A percentile compares a stretch with the other conserved stretches of the same genome.
Conservation (phyloP, 2,888 invertebrate species). For the Gastracanthus pulcherrimus region DNA sequence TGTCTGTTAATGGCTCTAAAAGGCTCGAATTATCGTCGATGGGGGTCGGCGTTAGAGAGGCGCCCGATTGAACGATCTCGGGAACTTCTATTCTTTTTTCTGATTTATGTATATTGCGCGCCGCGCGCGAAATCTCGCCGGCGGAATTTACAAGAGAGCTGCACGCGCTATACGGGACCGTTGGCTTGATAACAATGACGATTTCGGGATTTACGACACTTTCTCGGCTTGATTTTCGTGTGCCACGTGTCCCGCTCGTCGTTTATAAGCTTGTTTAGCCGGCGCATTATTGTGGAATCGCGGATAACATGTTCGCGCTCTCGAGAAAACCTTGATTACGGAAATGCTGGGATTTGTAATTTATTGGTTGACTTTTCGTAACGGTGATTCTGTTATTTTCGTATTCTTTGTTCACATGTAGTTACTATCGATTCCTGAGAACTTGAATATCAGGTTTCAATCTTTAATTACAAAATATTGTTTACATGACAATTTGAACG, state of each 20-base stretch:
- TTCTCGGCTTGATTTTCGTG: slow-evolving; percentile 4
- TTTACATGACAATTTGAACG: too few species aligned
- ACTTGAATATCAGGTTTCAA: too few species aligned
- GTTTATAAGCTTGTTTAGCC: background rate
- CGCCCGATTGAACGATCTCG: background rate
- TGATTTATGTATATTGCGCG: slow-evolving; percentile 35
- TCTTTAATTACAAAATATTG: too few species aligned
- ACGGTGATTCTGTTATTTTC: too few species aligned
- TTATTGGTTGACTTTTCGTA: background rate
- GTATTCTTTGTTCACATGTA: too few species aligned
- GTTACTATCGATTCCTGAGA: too few species aligned
- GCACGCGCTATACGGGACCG: background rate
- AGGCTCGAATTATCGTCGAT: slow-evolving; percentile 13
- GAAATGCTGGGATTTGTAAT: background rate
- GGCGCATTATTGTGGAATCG: background rate
- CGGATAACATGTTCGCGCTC: slow-evolving; percentile 3
- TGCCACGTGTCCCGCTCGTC: slow-evolving; percentile 5
- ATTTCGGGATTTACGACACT: slow-evolving; percentile 44
- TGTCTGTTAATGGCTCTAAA: slow-evolving; percentile 7
- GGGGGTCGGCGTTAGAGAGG: slow-evolving; percentile 8
- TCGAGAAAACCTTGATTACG: background rate
- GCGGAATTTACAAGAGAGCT: background rate
- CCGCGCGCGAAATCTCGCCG: background rate
- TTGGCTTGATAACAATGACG: slow-evolving; percentile 40
- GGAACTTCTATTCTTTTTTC: slow-evolving; percentile 29